Conservation (phyloP, 2,797 vertebrate species). For the Gorsachius magnificus region DNA sequence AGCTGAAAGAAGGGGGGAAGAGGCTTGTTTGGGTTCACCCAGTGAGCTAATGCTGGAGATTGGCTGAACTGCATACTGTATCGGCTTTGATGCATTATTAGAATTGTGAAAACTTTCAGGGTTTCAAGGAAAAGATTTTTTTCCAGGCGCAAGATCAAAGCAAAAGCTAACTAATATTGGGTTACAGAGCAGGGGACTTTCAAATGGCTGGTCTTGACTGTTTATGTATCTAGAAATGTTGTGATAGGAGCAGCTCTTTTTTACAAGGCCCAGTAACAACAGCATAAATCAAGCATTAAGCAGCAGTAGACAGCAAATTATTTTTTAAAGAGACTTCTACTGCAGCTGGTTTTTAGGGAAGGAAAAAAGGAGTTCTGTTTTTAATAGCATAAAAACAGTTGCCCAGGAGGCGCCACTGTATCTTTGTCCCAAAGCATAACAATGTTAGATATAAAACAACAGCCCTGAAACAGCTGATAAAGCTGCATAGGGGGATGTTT, state of each 20-base stretch:
- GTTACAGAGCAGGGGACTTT: conserved; percentile 57
- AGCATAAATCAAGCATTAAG: conserved; percentile 61
- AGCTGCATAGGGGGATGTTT: not conserved
- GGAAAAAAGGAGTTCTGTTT: conserved; percentile 45
- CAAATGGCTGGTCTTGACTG: conserved; percentile 43
- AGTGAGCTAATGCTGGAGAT: not conserved
- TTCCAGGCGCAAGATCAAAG: conserved; percentile 73
- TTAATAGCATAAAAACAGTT: conserved; percentile 48
- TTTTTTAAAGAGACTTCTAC: conserved; percentile 20
- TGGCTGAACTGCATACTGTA: not conserved
- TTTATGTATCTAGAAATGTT: conserved; percentile 70
- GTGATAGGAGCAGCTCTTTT: conserved; percentile 54
- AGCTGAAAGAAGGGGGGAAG: not conserved
- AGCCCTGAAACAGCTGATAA: conserved; percentile 26
- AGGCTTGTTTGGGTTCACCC: not conserved
- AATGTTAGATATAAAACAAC: conserved; percentile 49
- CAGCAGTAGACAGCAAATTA: conserved; percentile 54
- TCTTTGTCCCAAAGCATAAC: conserved; percentile 64
- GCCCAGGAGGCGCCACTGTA: conserved; percentile 43
- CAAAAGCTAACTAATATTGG: conserved; percentile 46
- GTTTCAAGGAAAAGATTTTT: conserved; percentile 71
- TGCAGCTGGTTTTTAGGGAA: conserved; percentile 1
- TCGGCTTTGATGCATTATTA: conserved; percentile 55
- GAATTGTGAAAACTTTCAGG: conserved; percentile 47
- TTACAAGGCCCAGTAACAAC: conserved; percentile 50